Base-by-base conservation (phyloP, 2,797 vertebrate species). In the Diceros bicornis region DNA sequence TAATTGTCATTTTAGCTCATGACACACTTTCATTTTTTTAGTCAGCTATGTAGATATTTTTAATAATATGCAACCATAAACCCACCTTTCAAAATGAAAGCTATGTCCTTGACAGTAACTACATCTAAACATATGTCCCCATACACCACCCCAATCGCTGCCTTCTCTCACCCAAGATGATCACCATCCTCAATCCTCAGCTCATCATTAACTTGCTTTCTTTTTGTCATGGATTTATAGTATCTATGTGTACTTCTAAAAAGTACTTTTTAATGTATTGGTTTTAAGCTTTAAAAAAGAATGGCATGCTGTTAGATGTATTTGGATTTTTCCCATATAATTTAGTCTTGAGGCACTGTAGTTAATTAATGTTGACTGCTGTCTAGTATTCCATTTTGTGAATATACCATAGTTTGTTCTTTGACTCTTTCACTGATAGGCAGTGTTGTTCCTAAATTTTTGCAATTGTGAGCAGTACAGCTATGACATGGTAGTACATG, bases 401-500 rank as follows among this genome's bases (percentile, higher is more conserved):
- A 47, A 18, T 41, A 3, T 20, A n/a, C 21, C 47, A 3, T 1
- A 11, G 6, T 32, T 64, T 7, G 0, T 29, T 17, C 21, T 32
- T 41, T 25, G 32, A 59, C 1, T 81, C 5, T 47, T 14, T 37
- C 41, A 7, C 34, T 9, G 12, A 14, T 1, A 68, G 23, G 29
- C 25, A 68, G n/a, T 2, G 16, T 4, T 37, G 7, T 18, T 69
- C 32, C 44, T 44, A 27, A 27, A 79, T 61, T 69, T 91, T 25
- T 57, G 14, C 52, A 25, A 1, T 6, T 69, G 29, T 44, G 10
- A 59, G 21, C 1, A 37, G 4, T 52, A 9, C 6, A 34, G 71
- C 21, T 61, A 17, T 9, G 21, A 12, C 0, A 0, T 20, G 4
- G 6, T 59, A 37, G 0, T 14, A 14, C 13, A 20, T 82, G 20